Evolutionary conservation across 2,113 vertebrate species (phyloP).

Genomic region (Nyctereutes procyonoides): DNA sequence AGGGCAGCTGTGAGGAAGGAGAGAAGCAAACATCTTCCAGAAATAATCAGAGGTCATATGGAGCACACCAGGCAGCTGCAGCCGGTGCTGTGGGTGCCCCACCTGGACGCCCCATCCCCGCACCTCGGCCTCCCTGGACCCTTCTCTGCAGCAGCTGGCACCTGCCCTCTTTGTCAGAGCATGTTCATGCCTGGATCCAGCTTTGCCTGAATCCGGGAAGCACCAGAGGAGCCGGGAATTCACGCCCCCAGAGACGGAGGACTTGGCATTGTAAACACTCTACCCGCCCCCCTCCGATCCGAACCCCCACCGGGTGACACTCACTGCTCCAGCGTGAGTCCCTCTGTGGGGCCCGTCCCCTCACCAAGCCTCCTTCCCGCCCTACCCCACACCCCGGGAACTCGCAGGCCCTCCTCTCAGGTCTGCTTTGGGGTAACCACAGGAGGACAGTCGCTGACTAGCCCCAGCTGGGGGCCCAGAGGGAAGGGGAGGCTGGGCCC

Average conservation of each 20-base stretch:
- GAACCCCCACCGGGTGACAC: not conserved
- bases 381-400: not conserved
- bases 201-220: not conserved
- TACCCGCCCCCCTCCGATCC: not conserved
- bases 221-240: not conserved
- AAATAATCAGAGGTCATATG: not conserved
- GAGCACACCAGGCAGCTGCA: rapidly evolving
- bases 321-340: rapidly evolving
- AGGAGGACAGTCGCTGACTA: not conserved
- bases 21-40: not conserved
- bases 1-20: not conserved
- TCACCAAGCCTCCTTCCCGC: not conserved
- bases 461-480: not conserved
- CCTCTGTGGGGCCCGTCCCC: rapidly evolving
- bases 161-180: not conserved
- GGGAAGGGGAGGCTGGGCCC: not conserved
- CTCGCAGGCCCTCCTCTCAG: not conserved
- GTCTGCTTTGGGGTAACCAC: not conserved
- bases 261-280: rapidly evolving
- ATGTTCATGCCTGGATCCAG: not conserved
- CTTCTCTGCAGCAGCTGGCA: not conserved
- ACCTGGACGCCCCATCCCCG: not conserved
- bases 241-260: not conserved
- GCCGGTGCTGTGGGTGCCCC: rapidly evolving
- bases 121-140: rapidly evolving